Conservation (phyloP, 2,888 invertebrate genomes). For the Cantharis lateralis region DNA sequence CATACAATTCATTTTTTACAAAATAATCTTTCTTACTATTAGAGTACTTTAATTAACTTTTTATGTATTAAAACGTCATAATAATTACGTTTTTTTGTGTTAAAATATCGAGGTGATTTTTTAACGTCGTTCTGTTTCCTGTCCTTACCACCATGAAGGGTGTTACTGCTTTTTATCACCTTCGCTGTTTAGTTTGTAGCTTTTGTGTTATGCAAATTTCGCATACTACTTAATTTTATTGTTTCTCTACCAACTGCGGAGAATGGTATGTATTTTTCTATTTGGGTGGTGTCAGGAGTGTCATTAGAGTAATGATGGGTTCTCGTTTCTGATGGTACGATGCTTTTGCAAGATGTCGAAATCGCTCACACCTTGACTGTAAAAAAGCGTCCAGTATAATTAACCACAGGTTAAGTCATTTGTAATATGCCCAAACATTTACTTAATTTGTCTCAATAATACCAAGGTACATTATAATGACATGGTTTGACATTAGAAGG, state of each 20-base stretch:
- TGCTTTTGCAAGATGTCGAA: background rate
- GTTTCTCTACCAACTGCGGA: background rate
- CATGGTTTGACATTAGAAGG: background rate
- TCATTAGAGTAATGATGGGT: background rate
- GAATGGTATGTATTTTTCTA: background rate
- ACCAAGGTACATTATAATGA: background rate
- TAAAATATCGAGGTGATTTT: conserved; percentile 4
- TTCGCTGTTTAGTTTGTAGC: background rate
- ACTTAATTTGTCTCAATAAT: background rate
- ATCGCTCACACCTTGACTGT: background rate
- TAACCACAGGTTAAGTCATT: background rate
- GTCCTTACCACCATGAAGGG: background rate
- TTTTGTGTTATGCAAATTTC: background rate
- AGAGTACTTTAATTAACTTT: conserved; percentile 20
- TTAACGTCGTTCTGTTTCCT: conserved; percentile 4
- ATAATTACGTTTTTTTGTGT: conserved; percentile 6
- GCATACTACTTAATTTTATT: background rate
- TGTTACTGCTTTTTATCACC: background rate
- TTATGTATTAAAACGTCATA: conserved; percentile 12
- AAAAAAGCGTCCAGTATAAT: background rate
- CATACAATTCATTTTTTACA: conserved; percentile 4
- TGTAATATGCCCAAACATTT: background rate
- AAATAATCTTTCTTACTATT: conserved; percentile 14
- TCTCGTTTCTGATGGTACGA: background rate
- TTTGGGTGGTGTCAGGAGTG: background rate